Evolutionary conservation across 2,888 invertebrate genomes (phyloP).

Genomic region (Athetis lepigone): DNA sequence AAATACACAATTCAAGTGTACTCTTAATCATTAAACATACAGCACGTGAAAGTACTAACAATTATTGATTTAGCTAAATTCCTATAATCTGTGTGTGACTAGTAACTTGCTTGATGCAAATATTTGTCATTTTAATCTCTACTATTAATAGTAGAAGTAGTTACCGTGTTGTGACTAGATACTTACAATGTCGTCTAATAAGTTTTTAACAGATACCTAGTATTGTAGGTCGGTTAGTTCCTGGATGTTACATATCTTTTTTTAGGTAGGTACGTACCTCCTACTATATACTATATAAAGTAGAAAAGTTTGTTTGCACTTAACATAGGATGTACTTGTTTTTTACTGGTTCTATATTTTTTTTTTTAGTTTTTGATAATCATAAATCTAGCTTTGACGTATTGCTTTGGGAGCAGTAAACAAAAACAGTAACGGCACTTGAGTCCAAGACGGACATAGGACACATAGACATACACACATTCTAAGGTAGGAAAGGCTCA

Average conservation of each 20-base stretch:
- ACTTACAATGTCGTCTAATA: slow-evolving; percentile 17
- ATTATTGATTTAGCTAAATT: slow-evolving; percentile 11
- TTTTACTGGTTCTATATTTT: too few relatives aligned
- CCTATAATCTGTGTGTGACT: slow-evolving; percentile 5
- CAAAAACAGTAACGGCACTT: too few relatives aligned
- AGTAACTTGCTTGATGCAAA: background rate
- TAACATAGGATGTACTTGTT: too few relatives aligned
- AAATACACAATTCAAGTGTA: background rate
- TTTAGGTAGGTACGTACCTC: too few relatives aligned
- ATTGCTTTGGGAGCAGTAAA: too few relatives aligned
- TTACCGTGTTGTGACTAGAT: slow-evolving; percentile 1
- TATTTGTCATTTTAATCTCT: slow-evolving; percentile 20
- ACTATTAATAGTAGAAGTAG: slow-evolving; percentile 2
- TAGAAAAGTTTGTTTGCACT: too few relatives aligned
- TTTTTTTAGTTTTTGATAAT: too few relatives aligned
- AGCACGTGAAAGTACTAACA: slow-evolving; percentile 4
- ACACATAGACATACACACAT: too few relatives aligned
- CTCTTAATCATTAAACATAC: background rate
- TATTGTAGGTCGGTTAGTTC: background rate
- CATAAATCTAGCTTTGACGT: too few relatives aligned
- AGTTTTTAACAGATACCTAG: background rate
- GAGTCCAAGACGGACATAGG: too few relatives aligned
- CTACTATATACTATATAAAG: too few relatives aligned
- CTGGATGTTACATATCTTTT: background rate
- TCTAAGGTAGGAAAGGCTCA: too few relatives aligned